Evolutionary conservation across 2,888 invertebrate species (phyloP).

Genomic region (Venustoraphidia nigricollis): DNA sequence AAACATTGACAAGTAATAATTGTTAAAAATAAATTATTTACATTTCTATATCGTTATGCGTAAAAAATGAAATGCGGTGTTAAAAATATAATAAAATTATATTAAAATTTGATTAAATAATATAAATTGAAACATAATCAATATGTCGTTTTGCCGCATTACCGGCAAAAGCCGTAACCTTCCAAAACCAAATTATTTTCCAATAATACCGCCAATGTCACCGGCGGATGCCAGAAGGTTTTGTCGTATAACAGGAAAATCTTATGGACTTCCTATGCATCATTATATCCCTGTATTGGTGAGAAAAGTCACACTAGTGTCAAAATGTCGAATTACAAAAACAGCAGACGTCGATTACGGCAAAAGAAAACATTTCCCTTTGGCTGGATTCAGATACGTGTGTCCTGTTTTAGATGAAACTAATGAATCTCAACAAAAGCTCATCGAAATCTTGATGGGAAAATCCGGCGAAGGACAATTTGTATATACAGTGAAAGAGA

Average conservation of each 20-base stretch:
- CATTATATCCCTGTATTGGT: constrained; percentile 66
- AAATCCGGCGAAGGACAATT: constrained; percentile 41
- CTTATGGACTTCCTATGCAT: constrained; percentile 55
- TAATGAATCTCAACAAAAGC: constrained; percentile 44
- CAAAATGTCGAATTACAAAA: constrained; percentile 49
- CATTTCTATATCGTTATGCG: too few relatives aligned
- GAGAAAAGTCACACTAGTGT: constrained; percentile 13
- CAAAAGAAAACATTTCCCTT: constrained; percentile 46
- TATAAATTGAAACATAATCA: background rate
- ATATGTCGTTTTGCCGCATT: constrained; percentile 49
- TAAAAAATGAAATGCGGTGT: too few relatives aligned
- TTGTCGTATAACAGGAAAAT: constrained; percentile 65
- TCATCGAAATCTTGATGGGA: constrained; percentile 43
- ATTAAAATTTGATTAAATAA: background rate
- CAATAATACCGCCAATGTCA: constrained; percentile 62
- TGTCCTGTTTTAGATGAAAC: constrained; percentile 55
- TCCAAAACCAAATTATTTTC: constrained; percentile 70
- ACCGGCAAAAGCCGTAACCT: constrained; percentile 65
- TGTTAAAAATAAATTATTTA: too few relatives aligned
- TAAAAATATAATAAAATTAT: background rate
- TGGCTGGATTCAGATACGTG: constrained; percentile 58
- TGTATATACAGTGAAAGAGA: constrained; percentile 61
- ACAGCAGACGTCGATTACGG: constrained; percentile 45
- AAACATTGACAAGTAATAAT: too few relatives aligned
- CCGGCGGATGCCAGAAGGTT: constrained; percentile 69